Conservation (phyloP, 2,888 invertebrate genomes). For the Calameuta filiformis region DNA sequence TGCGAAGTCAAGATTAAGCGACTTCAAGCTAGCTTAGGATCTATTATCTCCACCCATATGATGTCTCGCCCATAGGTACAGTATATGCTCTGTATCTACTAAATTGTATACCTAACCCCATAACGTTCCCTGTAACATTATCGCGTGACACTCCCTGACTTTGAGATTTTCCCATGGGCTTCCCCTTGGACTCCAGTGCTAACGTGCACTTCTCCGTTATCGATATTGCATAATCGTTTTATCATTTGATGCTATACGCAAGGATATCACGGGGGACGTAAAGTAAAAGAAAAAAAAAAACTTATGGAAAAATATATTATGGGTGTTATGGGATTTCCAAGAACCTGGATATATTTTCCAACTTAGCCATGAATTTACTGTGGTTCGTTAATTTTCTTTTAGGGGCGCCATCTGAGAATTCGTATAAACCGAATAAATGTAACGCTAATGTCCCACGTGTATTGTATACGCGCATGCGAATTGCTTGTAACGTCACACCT, state of each 20-base stretch:
- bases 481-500: background rate
- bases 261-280: background rate
- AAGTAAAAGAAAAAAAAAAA: background rate
- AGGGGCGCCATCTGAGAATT: background rate
- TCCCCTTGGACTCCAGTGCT: background rate
- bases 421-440: background rate
- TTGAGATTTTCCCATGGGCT: background rate
- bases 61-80: background rate
- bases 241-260: background rate
- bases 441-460: background rate
- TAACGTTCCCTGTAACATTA: background rate
- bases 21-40: background rate
- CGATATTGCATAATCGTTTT: background rate
- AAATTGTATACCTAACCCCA: background rate
- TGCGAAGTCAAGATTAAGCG: background rate
- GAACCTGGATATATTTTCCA: no score
- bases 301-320: background rate
- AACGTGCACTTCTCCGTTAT: background rate
- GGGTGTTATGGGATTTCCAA: background rate
- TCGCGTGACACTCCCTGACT: background rate
- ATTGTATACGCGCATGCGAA: background rate
- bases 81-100: background rate
- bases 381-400: no score
- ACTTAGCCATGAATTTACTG: no score
- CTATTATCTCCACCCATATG: background rate